Evolutionary conservation across 2,797 vertebrate genomes (phyloP), one percentile per base, ranked within the genome.

Genomic region (Ceryle rudis): DNA sequence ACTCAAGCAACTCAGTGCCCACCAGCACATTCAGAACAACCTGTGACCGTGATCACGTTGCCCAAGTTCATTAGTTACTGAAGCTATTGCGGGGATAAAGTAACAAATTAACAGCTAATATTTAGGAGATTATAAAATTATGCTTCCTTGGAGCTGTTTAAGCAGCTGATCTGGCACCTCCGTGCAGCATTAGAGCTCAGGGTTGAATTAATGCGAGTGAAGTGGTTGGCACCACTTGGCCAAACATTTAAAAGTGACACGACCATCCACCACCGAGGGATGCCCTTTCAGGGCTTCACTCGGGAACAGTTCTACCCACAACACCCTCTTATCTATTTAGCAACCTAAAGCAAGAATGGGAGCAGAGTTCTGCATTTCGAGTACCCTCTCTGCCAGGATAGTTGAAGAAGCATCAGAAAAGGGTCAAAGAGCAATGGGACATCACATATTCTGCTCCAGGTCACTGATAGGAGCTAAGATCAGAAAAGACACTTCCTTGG

Each of bases 21-120:
- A 89, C 22, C 52, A 64, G 71, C 65, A 78, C 28, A 22, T 11
- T 5, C 42, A 62, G 79, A 78, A 79, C 49, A 86, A 73, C 51
- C 70, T 57, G 20, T 33, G 62, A 72, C 46, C n/a, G 28, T 2
- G 23, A 78, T 37, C 19, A 23, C 3, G 1, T 22, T 46, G 19
- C 5, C 54, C 42, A 44, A n/a, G 70, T 60, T 69, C 64, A 37
- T 60, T 46, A 84, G n/a, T 51, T 70, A 26, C 37, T 57, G 14
- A 31, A 39, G 61, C 31, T 81, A 29, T 8, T n/a, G 65, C 13
- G 44, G 35, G 54, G 47, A 85, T 47, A 80, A 66, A 72, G 49
- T 33, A 91, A 75, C 65, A 94, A 94, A 93, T 81, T 15, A 94
- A 88, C 60, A 89, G 78, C 37, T 79, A 74, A 78, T 83, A 89